Percentiles rank a stretch among this genome's conserved stretches.
Conservation (phyloP, 2,113 vertebrate species). For the Mungos mungo region DNA sequence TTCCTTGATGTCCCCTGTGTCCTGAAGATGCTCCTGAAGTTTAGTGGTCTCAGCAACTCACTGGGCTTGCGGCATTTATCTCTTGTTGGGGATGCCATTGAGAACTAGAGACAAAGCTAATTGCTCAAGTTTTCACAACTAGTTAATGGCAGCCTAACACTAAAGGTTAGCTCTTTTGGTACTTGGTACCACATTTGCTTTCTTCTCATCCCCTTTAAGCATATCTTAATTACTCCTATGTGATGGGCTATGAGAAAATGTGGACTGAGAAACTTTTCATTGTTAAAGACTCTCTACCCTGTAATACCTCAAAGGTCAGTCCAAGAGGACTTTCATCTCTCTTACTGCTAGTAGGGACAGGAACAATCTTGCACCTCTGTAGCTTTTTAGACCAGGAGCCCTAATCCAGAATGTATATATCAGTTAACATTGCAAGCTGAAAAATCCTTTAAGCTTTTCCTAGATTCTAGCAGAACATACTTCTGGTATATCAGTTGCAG, state of each 20-base stretch:
- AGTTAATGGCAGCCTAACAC: neutral
- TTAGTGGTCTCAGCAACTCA: neutral
- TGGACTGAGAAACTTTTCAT: neutral
- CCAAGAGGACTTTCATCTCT: constrained; percentile 9
- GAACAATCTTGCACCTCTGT: neutral
- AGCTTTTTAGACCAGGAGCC: neutral
- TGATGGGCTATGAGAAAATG: neutral
- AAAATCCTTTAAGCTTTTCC: constrained; percentile 38
- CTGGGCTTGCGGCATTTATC: neutral
- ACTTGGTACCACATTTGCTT: neutral
- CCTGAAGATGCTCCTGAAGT: neutral
- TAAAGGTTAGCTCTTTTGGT: neutral
- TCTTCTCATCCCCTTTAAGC: neutral
- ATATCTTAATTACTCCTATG: neutral
- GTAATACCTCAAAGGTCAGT: neutral
- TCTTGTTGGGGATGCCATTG: neutral
- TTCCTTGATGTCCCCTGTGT: neutral
- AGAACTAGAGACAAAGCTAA: neutral
- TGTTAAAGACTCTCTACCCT: neutral
- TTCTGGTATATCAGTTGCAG: constrained; percentile 24
- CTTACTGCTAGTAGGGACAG: neutral
- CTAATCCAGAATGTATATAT: neutral
- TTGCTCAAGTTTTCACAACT: neutral
- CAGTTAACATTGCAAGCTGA: constrained; percentile 30
- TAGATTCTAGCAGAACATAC: constrained; percentile 20